These are phyloP conservation scores for Pemphredon lugubris DNA, from an alignment of 2,888 invertebrate genomes.

Conservation along the genomic window DNA sequence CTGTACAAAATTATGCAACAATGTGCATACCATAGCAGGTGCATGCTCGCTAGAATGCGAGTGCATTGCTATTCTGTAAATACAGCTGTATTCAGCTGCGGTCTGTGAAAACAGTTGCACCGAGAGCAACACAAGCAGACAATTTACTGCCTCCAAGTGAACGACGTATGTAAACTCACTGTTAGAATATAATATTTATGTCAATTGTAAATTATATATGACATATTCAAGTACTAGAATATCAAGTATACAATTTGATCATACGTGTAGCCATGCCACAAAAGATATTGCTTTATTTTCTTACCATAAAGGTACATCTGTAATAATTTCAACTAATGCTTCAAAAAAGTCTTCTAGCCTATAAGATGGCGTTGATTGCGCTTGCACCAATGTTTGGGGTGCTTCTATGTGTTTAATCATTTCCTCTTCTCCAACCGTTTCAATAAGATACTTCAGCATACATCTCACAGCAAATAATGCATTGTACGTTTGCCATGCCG, in stretches of 20 bases:
- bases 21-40: conserved; percentile 89
- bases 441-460: conserved; percentile 93
- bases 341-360: conserved; percentile 88
- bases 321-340: conserved; percentile 89
- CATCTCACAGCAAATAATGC: conserved; percentile 94
- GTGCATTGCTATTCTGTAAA: conserved; percentile 84
- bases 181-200: conserved; percentile 61
- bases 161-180: conserved; percentile 92
- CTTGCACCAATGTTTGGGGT: conserved; percentile 80
- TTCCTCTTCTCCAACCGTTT: conserved; percentile 94
- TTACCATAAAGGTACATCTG: conserved; percentile 91
- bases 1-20: conserved; percentile 89
- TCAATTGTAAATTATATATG: too few relatives aligned
- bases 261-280: too few relatives aligned
- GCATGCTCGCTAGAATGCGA: conserved; percentile 89
- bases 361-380: conserved; percentile 56
- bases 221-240: conserved; percentile 18
- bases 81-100: conserved; percentile 79
- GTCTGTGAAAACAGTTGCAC: conserved; percentile 91
- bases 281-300: too few relatives aligned
- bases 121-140: conserved; percentile 92
- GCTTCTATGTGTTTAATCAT: conserved; percentile 91
- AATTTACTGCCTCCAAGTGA: conserved; percentile 94
- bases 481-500: conserved; percentile 97
- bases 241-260: too few relatives aligned